phyloP scores from a whole-genome alignment of 2,888 invertebrate species.

The Candidula unifasciata region DNA sequence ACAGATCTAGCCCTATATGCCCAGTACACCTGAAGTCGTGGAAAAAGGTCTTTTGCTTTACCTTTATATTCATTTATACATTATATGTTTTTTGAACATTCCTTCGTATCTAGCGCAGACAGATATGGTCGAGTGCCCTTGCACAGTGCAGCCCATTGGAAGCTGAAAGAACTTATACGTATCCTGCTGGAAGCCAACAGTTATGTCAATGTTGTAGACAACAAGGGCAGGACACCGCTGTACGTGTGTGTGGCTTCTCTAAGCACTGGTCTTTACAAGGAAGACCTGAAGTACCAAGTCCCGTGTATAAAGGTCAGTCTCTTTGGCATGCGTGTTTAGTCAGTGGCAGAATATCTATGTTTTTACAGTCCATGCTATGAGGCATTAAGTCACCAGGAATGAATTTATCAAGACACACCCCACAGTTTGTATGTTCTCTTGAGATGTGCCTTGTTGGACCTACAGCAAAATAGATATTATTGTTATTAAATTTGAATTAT shows the following conservation, averaged over 20 bases:
- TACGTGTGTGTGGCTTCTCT: slow-evolving; percentile 77
- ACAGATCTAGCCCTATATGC: too few relatives aligned
- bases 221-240: slow-evolving; percentile 74
- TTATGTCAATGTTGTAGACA: slow-evolving; percentile 73
- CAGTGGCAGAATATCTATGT: not conserved
- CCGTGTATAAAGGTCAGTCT: slow-evolving; percentile 50
- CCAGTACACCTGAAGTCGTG: too few relatives aligned
- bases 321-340: not conserved
- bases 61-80: too few relatives aligned
- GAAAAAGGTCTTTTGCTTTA: too few relatives aligned
- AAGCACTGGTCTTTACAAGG: slow-evolving; percentile 76
- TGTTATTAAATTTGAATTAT: too few relatives aligned
- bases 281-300: slow-evolving; percentile 76
- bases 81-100: not conserved
- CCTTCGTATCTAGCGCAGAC: slow-evolving; percentile 67
- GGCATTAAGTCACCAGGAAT: too few relatives aligned
- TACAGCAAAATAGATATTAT: too few relatives aligned
- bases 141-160: slow-evolving; percentile 77
- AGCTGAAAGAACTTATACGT: slow-evolving; percentile 74
- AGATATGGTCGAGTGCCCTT: slow-evolving; percentile 74
- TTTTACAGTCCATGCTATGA: too few relatives aligned
- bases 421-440: too few relatives aligned
- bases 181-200: slow-evolving; percentile 70
- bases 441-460: too few relatives aligned
- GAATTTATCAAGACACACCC: too few relatives aligned